Evolutionary conservation across 2,797 vertebrate genomes (phyloP), one percentile per base, ranked within the genome.

Genomic region (Holocentrus rufus): DNA sequence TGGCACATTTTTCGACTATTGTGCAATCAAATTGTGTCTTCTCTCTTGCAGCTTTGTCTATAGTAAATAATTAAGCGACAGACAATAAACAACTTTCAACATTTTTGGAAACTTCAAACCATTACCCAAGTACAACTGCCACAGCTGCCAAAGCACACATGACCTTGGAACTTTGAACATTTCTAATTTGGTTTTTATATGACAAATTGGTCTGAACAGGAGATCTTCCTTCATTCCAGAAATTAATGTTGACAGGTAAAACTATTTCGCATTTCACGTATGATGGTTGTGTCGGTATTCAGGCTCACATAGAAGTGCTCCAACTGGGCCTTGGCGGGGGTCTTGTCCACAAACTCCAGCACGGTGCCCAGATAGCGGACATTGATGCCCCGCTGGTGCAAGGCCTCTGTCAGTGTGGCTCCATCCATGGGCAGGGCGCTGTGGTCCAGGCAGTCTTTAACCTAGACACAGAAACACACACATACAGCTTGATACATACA

Each of bases 351-450:
- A 87, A 98, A 95, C 76, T 91, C 94, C 73, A 99, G 90, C 27
- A 98, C 96, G 5, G 93, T 96, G 68, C 97, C 98, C 64, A 99
- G 88, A 69, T 99, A 99, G 5, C 98, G 97, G 88, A 99, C 89
- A 69, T 99, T 99, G 90, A 99, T 98, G 67, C 98, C 98, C 18
- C 97, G 93, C 90, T 99, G 98, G 89, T 96, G 97, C 91, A 99
- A 95, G 61, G 96, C 96, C 85, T 99, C 98, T 0, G 96, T 96
- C 64, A 99, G 84, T 0, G 97, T 98, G 0, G 95, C 94, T 57
- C 98, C 98, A 0, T 99, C 98, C 98, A 99, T 97, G 0, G 98
- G 98, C 72, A 99, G 93, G 84, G 98, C 93, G 0, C 93, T 95
- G 80, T 99, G 97, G 75, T 99, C 98, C 82, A 97, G 92, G 87